Base-by-base conservation (phyloP, 2,888 invertebrate species). In the Malacosoma neustria region DNA sequence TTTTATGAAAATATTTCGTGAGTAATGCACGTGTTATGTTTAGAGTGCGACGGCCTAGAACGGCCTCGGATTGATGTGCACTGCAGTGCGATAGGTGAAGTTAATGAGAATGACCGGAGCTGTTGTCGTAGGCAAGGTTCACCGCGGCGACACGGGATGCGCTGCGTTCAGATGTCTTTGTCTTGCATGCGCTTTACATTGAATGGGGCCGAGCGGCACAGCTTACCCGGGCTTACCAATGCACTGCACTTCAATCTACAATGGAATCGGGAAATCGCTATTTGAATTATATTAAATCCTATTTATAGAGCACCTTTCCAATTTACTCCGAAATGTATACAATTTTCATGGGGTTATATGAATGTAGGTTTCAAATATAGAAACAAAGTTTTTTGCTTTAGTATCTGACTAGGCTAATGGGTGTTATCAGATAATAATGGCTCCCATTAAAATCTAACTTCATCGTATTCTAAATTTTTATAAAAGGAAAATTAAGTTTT, bases 1-100 rank as follows among this genome's bases (percentile, higher is more conserved):
- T 76, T 82, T 82, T 84, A 84, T 85, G 85, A 84, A 85, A 84
- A 85, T 85, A 85, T 85, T 84, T 85, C 72, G 85, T 85, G 85
- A 84, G 84, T 84, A 84, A 85, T 84, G 81, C 85, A 84, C 85
- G 82, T 84, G 85, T 77, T 81, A 81, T 84, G 77, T 70, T 61
- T 54, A 50, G 75, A 80, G 80, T 76, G 80, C 82, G 81, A 74
- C 80, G 82, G 74, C 81, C 82, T 77, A 80, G 66, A 70, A 64
- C 77, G 79, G 70, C 81, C 80, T 80, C 72, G 64, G 62, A 55
- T 81, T 81, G 74, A 73, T 67, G 68, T 74, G 72, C 72, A 74
- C 50, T 59, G 58, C 46, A 51, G 52, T 57, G 49, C 48, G 58
- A 61, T 63, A 64, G 66, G 67, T 72, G 63, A 55, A 70, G 65